Base-by-base conservation (phyloP, 2,888 invertebrate species). In the Campoletis raptor region DNA sequence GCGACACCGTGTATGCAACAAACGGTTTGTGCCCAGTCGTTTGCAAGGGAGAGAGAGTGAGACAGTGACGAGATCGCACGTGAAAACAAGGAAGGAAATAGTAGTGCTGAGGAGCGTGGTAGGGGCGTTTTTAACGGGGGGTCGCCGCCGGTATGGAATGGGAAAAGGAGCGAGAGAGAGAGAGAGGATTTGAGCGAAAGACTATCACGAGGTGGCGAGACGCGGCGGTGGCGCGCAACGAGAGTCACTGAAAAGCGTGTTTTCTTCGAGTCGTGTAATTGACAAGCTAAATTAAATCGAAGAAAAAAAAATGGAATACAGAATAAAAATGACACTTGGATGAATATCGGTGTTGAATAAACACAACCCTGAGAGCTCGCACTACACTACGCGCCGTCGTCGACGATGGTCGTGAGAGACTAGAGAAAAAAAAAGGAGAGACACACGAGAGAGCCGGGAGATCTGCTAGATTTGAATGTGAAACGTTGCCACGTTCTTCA, bases 401-500 rank as follows among this genome's bases (percentile, higher is more conserved):
- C 30, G 52, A 61, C 80, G 77, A 72, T 78, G 48, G 61, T 69
- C 83, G 80, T 18, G 73, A 78, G 78, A 74, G 86, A 84, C 86
- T 81, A 81, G 77, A 81, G 81, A 82, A 66, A 81, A 70, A 30
- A 76, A 70, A 57, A 42, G 21, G 54, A n/a, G 87, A 87, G 89
- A 89, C 85, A 85, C 89, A 85, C 85, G 82, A 89, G 90, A 88
- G 89, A 89, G 89, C 89, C 89, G 89, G 91, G 90, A 91, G 91
- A 91, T 92, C 91, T 89, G 92, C 91, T 91, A 91, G 92, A 93
- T 93, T 93, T 93, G 92, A 92, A 93, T 92, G 92, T 93, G 91
- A 91, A 92, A 93, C 93, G 94, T 94, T 94, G 94, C 93, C 94
- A 93, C 92, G 83, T 92, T 93, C 93, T 90, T 91, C 90, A 90